Evolutionary conservation across 2,797 vertebrate genomes (phyloP).

Genomic region (Setipinna tenuifilis): DNA sequence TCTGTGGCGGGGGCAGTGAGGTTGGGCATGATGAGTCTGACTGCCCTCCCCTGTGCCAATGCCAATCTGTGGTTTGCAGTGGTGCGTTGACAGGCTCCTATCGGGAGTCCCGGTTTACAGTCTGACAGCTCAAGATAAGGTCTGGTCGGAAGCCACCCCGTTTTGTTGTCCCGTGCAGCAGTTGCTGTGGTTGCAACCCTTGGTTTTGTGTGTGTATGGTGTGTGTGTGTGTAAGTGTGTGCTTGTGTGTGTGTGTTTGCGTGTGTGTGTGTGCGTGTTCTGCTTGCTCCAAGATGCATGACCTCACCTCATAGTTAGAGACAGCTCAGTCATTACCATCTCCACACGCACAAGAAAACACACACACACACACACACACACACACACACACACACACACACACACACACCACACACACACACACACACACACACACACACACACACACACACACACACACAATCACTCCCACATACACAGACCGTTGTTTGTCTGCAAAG

Average conservation of each 20-base stretch:
- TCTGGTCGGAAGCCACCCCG: background rate
- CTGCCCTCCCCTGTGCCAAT: background rate
- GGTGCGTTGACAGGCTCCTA: background rate
- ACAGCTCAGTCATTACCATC: constrained; percentile 13
- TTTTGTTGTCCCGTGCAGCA: background rate
- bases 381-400: background rate
- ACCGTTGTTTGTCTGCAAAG: background rate
- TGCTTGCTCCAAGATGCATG: background rate
- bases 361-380: background rate
- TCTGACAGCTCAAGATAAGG: constrained; percentile 1
- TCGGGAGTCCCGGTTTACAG: background rate
- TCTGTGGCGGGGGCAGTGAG: background rate
- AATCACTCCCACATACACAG: background rate
- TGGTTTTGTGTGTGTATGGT: background rate
- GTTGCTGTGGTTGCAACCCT: background rate
- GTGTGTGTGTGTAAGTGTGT: too few species aligned
- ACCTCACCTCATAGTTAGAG: constrained; percentile 1
- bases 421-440: too few species aligned
- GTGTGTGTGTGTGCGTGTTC: constrained; percentile 1
- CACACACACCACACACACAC: background rate
- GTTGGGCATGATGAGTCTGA: background rate
- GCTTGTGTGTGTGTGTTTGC: too few species aligned
- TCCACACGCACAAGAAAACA: background rate
- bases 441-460: background rate
- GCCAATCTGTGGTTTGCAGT: background rate